Percentiles rank a stretch among this genome's conserved stretches.
phyloP scores from a whole-genome alignment of 2,113 vertebrate genomes.

The Psittacus erithacus region DNA sequence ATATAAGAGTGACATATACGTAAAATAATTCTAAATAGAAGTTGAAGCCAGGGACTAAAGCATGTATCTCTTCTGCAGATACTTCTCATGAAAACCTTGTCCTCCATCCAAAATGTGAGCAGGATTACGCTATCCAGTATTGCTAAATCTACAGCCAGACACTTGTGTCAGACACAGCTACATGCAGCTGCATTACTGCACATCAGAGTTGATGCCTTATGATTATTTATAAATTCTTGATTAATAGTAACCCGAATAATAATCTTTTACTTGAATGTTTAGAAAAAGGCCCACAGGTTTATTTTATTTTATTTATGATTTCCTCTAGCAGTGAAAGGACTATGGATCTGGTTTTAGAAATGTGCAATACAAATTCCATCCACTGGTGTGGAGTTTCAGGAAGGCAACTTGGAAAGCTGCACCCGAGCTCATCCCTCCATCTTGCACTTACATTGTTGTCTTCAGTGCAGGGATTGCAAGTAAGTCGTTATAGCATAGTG shows the following conservation, averaged over 20 bases:
- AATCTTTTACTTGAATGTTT: neutral
- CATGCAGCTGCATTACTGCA: neutral
- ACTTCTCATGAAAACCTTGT: neutral
- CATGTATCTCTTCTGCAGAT: neutral
- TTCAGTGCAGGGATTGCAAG: constrained; percentile 94
- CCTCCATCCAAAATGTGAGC: neutral
- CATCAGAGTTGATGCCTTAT: neutral
- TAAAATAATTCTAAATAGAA: neutral
- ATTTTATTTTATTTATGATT: constrained; percentile 28
- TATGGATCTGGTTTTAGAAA: constrained; percentile 96
- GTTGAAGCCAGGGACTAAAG: neutral
- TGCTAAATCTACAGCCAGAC: neutral
- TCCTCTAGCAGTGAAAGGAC: constrained; percentile 89
- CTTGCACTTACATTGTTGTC: constrained; percentile 90
- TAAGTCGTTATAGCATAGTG: constrained; percentile 47
- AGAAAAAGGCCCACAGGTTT: constrained; percentile 20
- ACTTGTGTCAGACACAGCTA: accelerated
- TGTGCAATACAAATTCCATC: constrained; percentile 93
- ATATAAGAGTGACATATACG: neutral
- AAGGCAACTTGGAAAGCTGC: constrained; percentile 91
- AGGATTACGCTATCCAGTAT: neutral
- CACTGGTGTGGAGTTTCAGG: constrained; percentile 98
- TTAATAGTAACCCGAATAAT: neutral
- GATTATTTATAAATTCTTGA: neutral
- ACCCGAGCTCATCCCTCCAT: constrained; percentile 88